Base-by-base conservation (phyloP, 2,888 invertebrate species). In the Pteria penguin region DNA sequence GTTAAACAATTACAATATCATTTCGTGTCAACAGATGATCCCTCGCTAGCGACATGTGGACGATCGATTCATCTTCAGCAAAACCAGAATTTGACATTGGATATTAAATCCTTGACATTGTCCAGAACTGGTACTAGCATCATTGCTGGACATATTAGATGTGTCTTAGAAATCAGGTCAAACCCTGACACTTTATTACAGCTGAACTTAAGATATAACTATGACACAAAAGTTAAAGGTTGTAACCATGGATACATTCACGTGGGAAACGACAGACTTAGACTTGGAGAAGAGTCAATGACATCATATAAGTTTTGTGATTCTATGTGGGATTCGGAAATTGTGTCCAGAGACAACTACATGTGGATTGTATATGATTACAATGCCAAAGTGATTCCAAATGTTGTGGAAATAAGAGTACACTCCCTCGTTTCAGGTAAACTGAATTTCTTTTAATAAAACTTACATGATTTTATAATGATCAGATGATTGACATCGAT, bases 241-340 rank as follows among this genome's bases (percentile, higher is more conserved):
- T 75, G 75, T 70, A 22, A 45, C 4, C 24, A 69, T 32, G 76
- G 80, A 18, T 84, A 83, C 58, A 52, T 86, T 0, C 82, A 82
- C 52, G 57, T 86, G 4, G 86, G 86, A 14, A 86, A 85, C 65
- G 83, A 86, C 73, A 32, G 31, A 29, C 54, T 57, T 22, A 76
- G 81, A 45, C 72, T 80, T 52, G 79, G 81, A 18, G 36, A 55
- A 2, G 66, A 72, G 14, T 63, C 81, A 29, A 65, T 84, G 78
- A 87, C 87, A 60, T 86, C 87, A 58, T 86, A 83, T 79, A 83
- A 81, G 75, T 82, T 82, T 61, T 86, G 85, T 68, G 62, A 76
- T 14, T 45, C 57, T 14, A 63, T 73, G 27, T 58, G 58, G 24
- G 65, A 68, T 22, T 61, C 79, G n/a, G 85, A 87, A 72, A 71